Evolutionary conservation across 2,888 invertebrate species (phyloP), one percentile per base, ranked within the genome.

Genomic region (Parnassius orleans): DNA sequence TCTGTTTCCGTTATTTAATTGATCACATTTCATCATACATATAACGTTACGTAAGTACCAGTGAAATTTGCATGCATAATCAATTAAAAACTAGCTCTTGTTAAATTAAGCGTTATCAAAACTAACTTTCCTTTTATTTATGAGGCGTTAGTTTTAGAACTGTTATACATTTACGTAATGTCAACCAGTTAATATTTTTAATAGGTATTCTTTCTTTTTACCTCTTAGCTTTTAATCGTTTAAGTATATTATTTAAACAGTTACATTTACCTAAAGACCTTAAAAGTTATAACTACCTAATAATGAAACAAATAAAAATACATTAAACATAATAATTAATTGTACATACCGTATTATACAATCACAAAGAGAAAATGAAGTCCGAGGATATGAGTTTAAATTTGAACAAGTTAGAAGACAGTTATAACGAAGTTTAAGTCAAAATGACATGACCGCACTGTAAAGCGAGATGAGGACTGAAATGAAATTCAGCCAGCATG

Each of bases 401-500:
- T 33, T 33, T 33, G 33, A 33, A 33, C 33, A 33, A 33, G 33
- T 33, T 33, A 33, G 33, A 33, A 33, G 33, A 33, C 33, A 24
- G 33, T 33, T 33, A 33, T 33, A 33, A 33, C 7, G 33, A 33
- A 33, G 33, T 33, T 33, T 33, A 33, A 33, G 33, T 33, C 33
- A 70, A 70, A 75, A 76, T 75, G 72, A 77, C 75, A 77, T 78
- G 66, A 75, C 73, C 72, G 70, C 78, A 70, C 67, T 70, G 76
- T 72, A 67, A 66, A 63, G 58, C 72, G 62, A 72, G 69, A 80
- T 74, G 71, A 75, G 68, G 72, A 88, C 87, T 90, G 86, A 83
- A 87, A 86, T 79, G 82, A 80, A 82, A 85, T 83, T 78, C 78
- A 75, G 75, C 65, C 73, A 77, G 74, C 78, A 77, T 83, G 83